Percentiles rank a stretch among this genome's conserved stretches.
Evolutionary conservation across 2,113 vertebrate species (phyloP).

Genomic region (Macaca nemestrina): DNA sequence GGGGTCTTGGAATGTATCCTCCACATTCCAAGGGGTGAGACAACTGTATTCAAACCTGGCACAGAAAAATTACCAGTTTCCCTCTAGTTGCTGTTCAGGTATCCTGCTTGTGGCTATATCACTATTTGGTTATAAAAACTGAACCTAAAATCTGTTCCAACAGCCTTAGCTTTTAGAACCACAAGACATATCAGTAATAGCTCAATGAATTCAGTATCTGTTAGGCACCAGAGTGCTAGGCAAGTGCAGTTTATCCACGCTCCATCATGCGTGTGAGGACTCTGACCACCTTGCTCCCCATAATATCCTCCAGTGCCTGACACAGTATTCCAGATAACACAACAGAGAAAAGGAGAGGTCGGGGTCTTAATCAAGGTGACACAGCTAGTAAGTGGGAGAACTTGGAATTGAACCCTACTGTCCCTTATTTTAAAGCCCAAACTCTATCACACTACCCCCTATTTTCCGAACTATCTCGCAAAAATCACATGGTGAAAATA

Average conservation of each 20-base stretch:
- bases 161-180: not conserved
- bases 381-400: not conserved
- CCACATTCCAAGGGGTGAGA: not conserved
- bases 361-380: not conserved
- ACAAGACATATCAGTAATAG: not conserved
- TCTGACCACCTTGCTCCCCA: not conserved
- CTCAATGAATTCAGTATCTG: not conserved
- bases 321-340: not conserved
- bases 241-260: accelerated
- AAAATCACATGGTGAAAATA: not conserved
- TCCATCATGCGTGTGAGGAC: not conserved
- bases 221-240: not conserved
- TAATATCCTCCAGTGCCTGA: not conserved
- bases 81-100: not conserved
- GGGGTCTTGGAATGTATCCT: not conserved
- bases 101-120: not conserved
- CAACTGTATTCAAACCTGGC: not conserved
- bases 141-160: not conserved
- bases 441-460: not conserved
- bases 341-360: not conserved
- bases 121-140: not conserved
- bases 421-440: not conserved
- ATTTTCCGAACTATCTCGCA: not conserved
- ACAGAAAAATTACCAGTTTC: not conserved
- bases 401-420: not conserved